phyloP scores from a whole-genome alignment of 2,113 vertebrate genomes.

The Neotoma lepida region DNA sequence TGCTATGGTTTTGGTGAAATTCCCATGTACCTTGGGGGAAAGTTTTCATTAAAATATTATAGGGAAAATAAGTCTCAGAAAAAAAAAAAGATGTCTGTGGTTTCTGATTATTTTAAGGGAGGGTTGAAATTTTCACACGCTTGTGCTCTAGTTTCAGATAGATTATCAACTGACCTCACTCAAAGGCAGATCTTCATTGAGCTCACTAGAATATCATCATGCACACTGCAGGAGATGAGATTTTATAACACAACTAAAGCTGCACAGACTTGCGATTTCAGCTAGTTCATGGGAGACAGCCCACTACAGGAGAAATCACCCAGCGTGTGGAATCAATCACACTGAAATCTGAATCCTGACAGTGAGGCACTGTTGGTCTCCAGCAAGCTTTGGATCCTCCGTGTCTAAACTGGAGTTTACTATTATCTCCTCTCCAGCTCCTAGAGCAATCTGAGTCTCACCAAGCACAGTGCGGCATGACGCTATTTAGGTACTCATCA shows the following conservation, averaged over 20 bases:
- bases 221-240: not conserved
- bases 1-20: not conserved
- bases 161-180: slow-evolving; percentile 38
- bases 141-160: not conserved
- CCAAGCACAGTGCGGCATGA: not conserved
- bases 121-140: slow-evolving; percentile 1
- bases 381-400: not conserved
- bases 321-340: not conserved
- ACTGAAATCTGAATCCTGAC: not conserved
- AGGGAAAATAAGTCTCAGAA: not conserved
- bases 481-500: too few species aligned
- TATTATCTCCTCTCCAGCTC: not conserved
- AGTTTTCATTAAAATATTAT: slow-evolving; percentile 51
- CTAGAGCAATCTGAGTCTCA: not conserved
- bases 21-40: not conserved
- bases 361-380: not conserved
- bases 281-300: not conserved
- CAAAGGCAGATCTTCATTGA: slow-evolving; percentile 26
- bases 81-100: not conserved
- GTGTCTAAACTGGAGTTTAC: not conserved
- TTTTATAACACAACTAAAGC: not conserved
- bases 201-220: not conserved
- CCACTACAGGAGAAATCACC: not conserved
- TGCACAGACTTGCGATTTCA: not conserved
- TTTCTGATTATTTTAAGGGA: slow-evolving; percentile 58